Base-by-base conservation (phyloP, 2,113 vertebrate genomes). In the Lonchura striata region DNA sequence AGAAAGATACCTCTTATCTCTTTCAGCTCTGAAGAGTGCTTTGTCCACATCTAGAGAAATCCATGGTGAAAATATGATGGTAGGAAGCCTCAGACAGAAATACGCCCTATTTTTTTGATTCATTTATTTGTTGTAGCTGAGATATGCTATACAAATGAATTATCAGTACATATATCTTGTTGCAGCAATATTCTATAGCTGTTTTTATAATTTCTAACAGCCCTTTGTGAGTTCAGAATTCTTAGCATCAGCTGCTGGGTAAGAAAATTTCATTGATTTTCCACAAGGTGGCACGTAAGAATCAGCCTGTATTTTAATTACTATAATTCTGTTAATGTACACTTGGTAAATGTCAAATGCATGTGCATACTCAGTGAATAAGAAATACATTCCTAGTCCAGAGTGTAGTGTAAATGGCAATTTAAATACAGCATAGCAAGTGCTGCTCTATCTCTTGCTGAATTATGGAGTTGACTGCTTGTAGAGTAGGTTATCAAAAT, bases 281-380 rank as follows among this genome's bases (percentile, higher is more conserved):
- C 96, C 96, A 96, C 96, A 94, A 95, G 96, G 74, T 96, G 96
- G 96, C 96, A 95, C 31, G 21, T 95, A 93, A 88, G 91, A 95
- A 82, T 92, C 76, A 86, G 68, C 61, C 47, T 90, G 35, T 59
- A 41, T 83, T 93, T 95, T 92, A 94, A 94, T 96, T 93, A 92
- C 49, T 77, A 9, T 54, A 86, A 83, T 83, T 69, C 61, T 60
- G 11, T 74, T 90, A 83, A 81, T 60, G n/a, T 54, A n/a, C 8
- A 25, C 21, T 87, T 85, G 23, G 13, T 46, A 42, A 57, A 77
- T n/a, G 52, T 81, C 47, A 77, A 81, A 54, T 44, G 8, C 17
- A 28, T 52, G 39, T 66, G 25, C 27, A 64, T 33, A 27, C 3
- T 44, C 22, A 79, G 7, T 46, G 16, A 71, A 78, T 33, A 56